Evolutionary conservation across 1,140 invertebrate genomes (phyloP), one percentile per base, ranked within the genome.

Genomic region (Ephestia elutella): DNA sequence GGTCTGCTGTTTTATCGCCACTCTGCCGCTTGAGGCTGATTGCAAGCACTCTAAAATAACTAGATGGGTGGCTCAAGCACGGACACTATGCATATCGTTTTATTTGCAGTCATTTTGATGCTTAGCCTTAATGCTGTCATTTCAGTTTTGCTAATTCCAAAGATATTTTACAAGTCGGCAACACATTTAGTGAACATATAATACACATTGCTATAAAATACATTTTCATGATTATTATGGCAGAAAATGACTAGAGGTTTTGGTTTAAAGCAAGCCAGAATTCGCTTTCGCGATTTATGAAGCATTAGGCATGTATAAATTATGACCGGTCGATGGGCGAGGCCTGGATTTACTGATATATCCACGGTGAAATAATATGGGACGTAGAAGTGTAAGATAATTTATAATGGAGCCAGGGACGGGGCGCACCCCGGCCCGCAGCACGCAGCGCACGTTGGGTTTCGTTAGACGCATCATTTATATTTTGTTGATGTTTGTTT

Each of bases 401-500:
- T 86, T 86, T 83, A 87, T 86, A 77, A 85, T 77, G 62, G 60
- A 69, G 80, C 71, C 70, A 86, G 80, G 77, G 70, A 71, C 74
- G 71, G n/a, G n/a, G 57, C 75, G 70, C 21, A 25, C 21, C 71
- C 50, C 65, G 62, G 73, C 65, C 49, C 64, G 73, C 59, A 63
- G 76, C 81, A 84, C 73, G 77, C 75, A 77, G 64, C 75, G 70
- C 65, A 49, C 76, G 78, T 78, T 80, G 82, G 76, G 73, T 77
- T 73, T 73, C 69, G 80, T 86, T 85, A 85, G 80, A 67, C 70
- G 75, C 78, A 85, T 86, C 80, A 85, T 87, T 86, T 84, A 86
- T 87, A 85, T 86, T 85, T 83, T 82, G 78, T 72, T 79, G 68
- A 86, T 81, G 79, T 87, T 85, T 87, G 79, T 76, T 79, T 83